Evolutionary conservation across 2,888 invertebrate species (phyloP).

Genomic region (Eupithecia subumbrata): DNA sequence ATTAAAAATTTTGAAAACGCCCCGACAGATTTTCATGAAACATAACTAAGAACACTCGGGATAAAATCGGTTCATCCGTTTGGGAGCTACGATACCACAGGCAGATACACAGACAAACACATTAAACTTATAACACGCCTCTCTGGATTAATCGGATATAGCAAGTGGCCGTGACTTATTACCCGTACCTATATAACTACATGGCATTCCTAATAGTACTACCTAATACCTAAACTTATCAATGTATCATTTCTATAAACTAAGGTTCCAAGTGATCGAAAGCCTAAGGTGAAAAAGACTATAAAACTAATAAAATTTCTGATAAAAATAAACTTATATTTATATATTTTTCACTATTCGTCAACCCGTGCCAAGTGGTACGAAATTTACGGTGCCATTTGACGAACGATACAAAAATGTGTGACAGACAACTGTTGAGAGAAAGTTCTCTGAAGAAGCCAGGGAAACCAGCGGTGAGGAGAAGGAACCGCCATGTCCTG

Average conservation of each 20-base stretch:
- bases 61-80: too few species aligned
- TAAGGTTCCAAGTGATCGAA: neutral
- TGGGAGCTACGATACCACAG: too few species aligned
- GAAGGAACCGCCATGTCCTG: slow-evolving; percentile 65
- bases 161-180: too few species aligned
- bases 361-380: neutral
- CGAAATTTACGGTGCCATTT: neutral
- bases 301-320: neutral
- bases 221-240: neutral
- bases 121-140: too few species aligned
- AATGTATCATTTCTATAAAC: neutral
- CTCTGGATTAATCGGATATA: too few species aligned
- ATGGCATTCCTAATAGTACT: too few species aligned
- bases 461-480: slow-evolving; percentile 49
- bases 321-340: neutral
- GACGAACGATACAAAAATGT: slow-evolving; percentile 17
- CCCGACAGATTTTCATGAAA: too few species aligned
- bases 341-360: neutral
- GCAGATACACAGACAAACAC: too few species aligned
- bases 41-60: too few species aligned
- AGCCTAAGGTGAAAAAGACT: neutral
- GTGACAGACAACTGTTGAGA: slow-evolving; percentile 63
- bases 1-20: too few species aligned
- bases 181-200: too few species aligned
- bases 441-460: slow-evolving; percentile 66